phyloP scores from a whole-genome alignment of 2,888 invertebrate species.

The Eucera pruinosa region DNA sequence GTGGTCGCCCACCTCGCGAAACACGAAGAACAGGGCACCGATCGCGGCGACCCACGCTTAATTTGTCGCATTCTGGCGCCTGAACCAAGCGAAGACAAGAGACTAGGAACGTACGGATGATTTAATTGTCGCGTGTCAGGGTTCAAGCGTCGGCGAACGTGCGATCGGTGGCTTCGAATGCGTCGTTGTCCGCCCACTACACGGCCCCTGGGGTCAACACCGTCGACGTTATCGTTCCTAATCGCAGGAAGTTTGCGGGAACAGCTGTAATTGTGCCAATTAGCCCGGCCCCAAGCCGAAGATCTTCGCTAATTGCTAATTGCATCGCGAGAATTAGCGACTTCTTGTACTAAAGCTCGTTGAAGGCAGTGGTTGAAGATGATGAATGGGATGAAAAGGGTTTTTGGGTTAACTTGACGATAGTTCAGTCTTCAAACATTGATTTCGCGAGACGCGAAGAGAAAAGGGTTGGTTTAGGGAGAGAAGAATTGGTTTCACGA shows the following conservation, averaged over 20 bases:
- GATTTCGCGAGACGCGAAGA: too few relatives aligned
- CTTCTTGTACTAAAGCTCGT: not conserved
- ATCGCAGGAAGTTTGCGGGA: slow-evolving; percentile 66
- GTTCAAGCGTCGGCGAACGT: slow-evolving; percentile 71
- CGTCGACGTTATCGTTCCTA: slow-evolving; percentile 50
- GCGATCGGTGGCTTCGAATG: slow-evolving; percentile 45
- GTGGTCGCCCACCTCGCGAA: slow-evolving; percentile 37
- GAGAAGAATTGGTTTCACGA: not conserved
- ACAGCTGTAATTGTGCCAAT: slow-evolving; percentile 62
- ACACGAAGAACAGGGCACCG: slow-evolving; percentile 2
- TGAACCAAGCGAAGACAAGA: slow-evolving; percentile 58
- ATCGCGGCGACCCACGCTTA: slow-evolving; percentile 73
- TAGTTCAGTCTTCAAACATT: too few relatives aligned
- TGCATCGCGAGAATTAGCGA: slow-evolving; percentile 26
- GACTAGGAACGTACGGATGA: slow-evolving; percentile 74
- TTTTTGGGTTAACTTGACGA: not conserved
- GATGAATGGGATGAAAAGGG: not conserved
- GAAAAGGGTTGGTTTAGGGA: not conserved
- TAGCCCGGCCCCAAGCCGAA: slow-evolving; percentile 34
- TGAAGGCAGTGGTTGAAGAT: not conserved
- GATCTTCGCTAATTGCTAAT: slow-evolving; percentile 51
- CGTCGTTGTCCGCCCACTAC: slow-evolving; percentile 28
- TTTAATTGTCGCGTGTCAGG: slow-evolving; percentile 77
- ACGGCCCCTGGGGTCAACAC: slow-evolving; percentile 15
- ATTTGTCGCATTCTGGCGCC: slow-evolving; percentile 67